Base-by-base conservation (phyloP, 1,140 invertebrate genomes). In the Bombus superbus region DNA sequence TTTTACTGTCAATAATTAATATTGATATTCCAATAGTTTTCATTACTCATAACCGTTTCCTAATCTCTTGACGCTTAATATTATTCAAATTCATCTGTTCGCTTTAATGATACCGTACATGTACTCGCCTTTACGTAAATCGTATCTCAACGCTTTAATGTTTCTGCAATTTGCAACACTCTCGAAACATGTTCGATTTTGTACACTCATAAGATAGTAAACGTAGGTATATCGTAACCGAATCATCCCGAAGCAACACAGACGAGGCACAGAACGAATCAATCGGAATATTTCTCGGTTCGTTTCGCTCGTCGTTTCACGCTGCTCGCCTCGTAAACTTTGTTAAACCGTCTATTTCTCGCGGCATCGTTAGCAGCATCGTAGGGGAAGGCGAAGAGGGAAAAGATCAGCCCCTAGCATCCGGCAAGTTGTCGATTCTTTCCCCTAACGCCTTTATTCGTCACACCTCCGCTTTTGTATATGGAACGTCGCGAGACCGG, bases 381-480 rank as follows among this genome's bases (percentile, higher is more conserved):
- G 1, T 18, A n/a, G 6, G 25, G 10, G 38, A 40, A 28, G 10
- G 40, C 10, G 38, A 25, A 40, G 28, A 22, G 28, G 15, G 22
- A 10, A 62, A 57, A n/a, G 38, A 42, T 40, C 5, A 28, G 9
- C 38, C 38, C 69, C 38, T 9, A 59, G n/a, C 80, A 71, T 64
- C 69, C 57, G 81, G 22, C 57, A n/a, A 72, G n/a, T 44, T 47
- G 22, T n/a, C 71, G 25, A 82, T 75, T 3, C 22, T 18, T 22
- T 72, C 8, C 10, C n/a, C 40, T 8, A 13, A 75, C 73, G 62
- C 62, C 44, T 66, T 44, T 68, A 76, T 68, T 64, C 72, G 81
- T 53, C 72, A 75, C 72, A 76, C 59, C 72, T 40, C 59, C 81
- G 59, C 81, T 83, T 83, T 83, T 53, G 72, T 82, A 64, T 74